Base-by-base conservation (phyloP, 2,888 invertebrate genomes). In the Seladonia tumulorum region DNA sequence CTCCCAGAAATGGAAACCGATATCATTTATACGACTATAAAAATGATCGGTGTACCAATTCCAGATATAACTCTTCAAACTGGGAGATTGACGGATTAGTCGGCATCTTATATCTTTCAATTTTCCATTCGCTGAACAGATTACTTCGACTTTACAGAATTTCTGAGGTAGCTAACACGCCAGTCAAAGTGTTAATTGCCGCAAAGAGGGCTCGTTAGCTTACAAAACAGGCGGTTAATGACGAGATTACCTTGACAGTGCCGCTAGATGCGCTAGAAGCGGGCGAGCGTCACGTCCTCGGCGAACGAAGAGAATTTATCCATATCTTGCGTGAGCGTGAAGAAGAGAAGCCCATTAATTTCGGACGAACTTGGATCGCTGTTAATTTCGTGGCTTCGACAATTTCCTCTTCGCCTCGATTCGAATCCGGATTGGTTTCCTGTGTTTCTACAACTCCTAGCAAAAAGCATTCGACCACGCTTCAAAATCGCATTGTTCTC, bases 181-280 rank as follows among this genome's bases (percentile, higher is more conserved):
- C 53, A 8, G 53, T 53, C 53, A n/a, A 22, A 53, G 22, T 53
- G 53, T n/a, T 53, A 39, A 68, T 35, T 14, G 39, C 29, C 18
- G 66, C 18, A 18, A 74, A 42, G 47, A 76, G 45, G 10, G 39
- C 42, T 39, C 12, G 53, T 68, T 60, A 81, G 76, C 49, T 18
- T 60, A 29, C 16, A 72, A 49, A 3, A 49, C 74, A 75, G 76
- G 49, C 25, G 10, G 82, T 82, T 83, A 82, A 71, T 60, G 14
- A 60, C 81, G 81, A 77, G 87, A 87, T 93, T 94, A 94, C 94
- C 94, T 94, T 94, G 94, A 94, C 94, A 94, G 94, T 94, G 94
- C 94, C 94, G 94, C 94, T 94, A 94, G 94, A 94, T 94, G 94
- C 94, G 94, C 94, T 94, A 94, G 94, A 94, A 94, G 92, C 94